These are phyloP conservation scores for Belgica antarctica DNA, from an alignment of 2,888 invertebrate species.

Conservation along the genomic window DNA sequence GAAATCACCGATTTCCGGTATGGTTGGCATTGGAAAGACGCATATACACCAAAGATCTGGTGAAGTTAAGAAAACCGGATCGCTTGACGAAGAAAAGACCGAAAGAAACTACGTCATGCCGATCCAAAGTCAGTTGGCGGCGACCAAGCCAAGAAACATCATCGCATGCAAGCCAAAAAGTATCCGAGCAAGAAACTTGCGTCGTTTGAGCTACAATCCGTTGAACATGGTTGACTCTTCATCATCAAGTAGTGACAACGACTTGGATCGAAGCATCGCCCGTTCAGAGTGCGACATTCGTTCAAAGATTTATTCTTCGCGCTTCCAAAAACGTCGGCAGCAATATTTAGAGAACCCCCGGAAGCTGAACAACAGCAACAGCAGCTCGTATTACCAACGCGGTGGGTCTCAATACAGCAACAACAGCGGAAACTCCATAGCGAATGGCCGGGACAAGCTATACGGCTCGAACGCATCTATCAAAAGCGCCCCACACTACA, in stretches of 20 bases:
- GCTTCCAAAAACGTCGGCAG: slow-evolving; percentile 48
- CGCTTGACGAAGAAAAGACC: slow-evolving; percentile 35
- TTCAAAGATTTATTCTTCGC: slow-evolving; percentile 49
- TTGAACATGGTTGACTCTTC: slow-evolving; percentile 58
- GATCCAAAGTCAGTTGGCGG: slow-evolving; percentile 31
- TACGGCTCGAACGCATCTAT: slow-evolving; percentile 57
- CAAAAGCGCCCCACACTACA: slow-evolving; percentile 56
- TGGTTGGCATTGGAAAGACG: not conserved
- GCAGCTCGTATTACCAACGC: slow-evolving; percentile 21
- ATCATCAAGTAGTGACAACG: slow-evolving; percentile 58
- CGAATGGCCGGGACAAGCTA: slow-evolving; percentile 50
- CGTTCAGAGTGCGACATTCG: slow-evolving; percentile 61
- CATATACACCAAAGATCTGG: not conserved
- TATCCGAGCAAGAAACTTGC: slow-evolving; percentile 58
- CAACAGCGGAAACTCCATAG: slow-evolving; percentile 33
- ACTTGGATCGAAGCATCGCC: slow-evolving; percentile 55
- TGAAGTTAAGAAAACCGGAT: slow-evolving; percentile 25
- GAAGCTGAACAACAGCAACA: slow-evolving; percentile 18
- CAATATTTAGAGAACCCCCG: slow-evolving; percentile 49
- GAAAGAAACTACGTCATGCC: slow-evolving; percentile 21
- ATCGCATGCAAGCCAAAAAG: slow-evolving; percentile 55
- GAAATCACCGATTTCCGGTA: slow-evolving; percentile 51
- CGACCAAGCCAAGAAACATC: slow-evolving; percentile 46
- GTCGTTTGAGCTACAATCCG: slow-evolving; percentile 61
- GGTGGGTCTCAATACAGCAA: slow-evolving; percentile 37